phyloP scores from a whole-genome alignment of 2,797 vertebrate species.

The Darevskia mixta region DNA sequence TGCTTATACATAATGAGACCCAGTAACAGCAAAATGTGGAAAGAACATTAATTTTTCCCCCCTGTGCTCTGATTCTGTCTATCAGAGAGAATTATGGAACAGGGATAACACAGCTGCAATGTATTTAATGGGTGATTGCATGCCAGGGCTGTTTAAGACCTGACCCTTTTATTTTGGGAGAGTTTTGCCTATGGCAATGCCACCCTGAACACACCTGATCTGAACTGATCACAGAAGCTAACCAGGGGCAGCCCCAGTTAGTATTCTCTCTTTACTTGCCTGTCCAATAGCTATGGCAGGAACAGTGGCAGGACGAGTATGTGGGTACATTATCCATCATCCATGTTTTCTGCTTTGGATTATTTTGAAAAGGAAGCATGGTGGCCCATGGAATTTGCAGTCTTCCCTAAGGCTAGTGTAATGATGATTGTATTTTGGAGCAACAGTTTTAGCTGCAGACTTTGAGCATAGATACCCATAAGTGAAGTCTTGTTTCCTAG shows the following conservation, averaged over 20 bases:
- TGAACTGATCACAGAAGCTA: too few species aligned
- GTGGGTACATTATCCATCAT: not conserved
- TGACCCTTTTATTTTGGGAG: not conserved
- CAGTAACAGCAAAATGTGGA: slow-evolving; percentile 20
- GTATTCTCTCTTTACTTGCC: not conserved
- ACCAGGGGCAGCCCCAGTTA: too few species aligned
- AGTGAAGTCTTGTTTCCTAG: not conserved
- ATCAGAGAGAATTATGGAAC: slow-evolving; percentile 55
- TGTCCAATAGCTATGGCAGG: not conserved
- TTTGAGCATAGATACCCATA: not conserved
- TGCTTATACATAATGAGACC: slow-evolving; percentile 53
- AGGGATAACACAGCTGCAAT: slow-evolving; percentile 13
- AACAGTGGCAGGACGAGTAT: too few species aligned
- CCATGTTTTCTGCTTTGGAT: not conserved
- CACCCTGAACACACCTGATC: too few species aligned
- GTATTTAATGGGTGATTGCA: not conserved
- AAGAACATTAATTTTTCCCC: slow-evolving; percentile 48
- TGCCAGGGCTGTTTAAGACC: not conserved
- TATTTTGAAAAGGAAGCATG: not conserved
- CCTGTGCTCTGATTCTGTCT: slow-evolving; percentile 56
- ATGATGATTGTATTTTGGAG: not conserved
- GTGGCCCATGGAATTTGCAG: not conserved
- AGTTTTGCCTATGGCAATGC: too few species aligned
- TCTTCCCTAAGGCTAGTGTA: not conserved
- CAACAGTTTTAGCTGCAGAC: too few species aligned